phyloP scores from a whole-genome alignment of 2,888 invertebrate genomes.

The Tuberolachnus salignus region DNA sequence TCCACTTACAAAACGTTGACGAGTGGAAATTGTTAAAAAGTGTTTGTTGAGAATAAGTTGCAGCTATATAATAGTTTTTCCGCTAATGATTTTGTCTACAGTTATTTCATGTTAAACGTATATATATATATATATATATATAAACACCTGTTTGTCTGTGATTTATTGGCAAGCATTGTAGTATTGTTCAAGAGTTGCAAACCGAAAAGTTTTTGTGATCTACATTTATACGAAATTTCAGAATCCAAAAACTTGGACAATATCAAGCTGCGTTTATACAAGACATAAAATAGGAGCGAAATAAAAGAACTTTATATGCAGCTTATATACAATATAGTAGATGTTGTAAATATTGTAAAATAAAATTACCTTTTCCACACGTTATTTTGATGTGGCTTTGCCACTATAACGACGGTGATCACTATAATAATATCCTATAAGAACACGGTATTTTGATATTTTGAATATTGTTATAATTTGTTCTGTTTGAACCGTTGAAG shows the following conservation, averaged over 20 bases:
- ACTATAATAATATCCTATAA: too few relatives aligned
- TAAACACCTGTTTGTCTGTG: conserved; percentile 22
- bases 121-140: conserved; percentile 45
- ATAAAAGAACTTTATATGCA: neutral
- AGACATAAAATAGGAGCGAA: neutral
- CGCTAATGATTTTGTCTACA: conserved; percentile 30
- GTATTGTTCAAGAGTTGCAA: conserved; percentile 20
- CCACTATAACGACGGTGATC: neutral
- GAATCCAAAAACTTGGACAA: conserved; percentile 41
- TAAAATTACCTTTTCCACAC: conserved; percentile 11
- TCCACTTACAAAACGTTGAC: neutral
- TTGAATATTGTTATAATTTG: conserved; percentile 1
- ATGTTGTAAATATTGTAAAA: conserved; percentile 22
- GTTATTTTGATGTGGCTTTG: conserved; percentile 6
- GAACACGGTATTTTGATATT: neutral
- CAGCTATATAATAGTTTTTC: conserved; percentile 11
- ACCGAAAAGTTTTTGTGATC: conserved; percentile 38
- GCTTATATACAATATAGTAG: conserved; percentile 11
- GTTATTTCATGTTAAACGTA: conserved; percentile 20
- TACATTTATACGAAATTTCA: conserved; percentile 25
- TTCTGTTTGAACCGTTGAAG: neutral
- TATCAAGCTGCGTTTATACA: conserved; percentile 5
- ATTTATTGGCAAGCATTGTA: conserved; percentile 23
- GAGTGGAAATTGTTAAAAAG: neutral
- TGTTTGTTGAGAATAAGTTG: neutral